phyloP scores from a whole-genome alignment of 1,140 invertebrate species.

The Drosophila nebulosa region DNA sequence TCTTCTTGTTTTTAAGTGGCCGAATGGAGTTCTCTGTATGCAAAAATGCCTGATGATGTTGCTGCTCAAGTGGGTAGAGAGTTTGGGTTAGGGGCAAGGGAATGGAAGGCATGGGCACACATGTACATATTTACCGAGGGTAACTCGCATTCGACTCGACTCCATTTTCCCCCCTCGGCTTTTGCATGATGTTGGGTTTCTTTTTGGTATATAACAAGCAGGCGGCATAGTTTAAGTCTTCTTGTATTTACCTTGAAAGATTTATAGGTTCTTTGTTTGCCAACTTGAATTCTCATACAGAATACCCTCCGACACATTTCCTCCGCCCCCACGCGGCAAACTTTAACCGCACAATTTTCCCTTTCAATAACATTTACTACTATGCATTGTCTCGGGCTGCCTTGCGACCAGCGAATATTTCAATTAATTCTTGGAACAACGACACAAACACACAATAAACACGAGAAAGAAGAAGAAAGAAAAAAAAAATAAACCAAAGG shows the following conservation, averaged over 20 bases:
- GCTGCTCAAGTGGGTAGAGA: too few species aligned
- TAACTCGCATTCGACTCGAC: neutral
- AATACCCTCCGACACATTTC: too few species aligned
- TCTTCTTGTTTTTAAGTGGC: conserved; percentile 67
- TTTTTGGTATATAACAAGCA: conserved; percentile 29
- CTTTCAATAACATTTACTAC: conserved; percentile 52
- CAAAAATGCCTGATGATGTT: conserved; percentile 5
- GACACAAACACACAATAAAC: conserved; percentile 21
- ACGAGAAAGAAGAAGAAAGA: neutral
- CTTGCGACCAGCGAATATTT: conserved; percentile 45
- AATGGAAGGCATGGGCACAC: neutral
- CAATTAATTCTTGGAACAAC: conserved; percentile 59
- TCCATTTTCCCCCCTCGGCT: too few species aligned
- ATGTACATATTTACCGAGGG: neutral
- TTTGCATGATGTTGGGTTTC: too few species aligned
- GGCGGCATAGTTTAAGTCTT: conserved; percentile 70
- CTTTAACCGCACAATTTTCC: conserved; percentile 55
- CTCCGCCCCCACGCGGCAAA: too few species aligned
- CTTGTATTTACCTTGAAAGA: conserved; percentile 37
- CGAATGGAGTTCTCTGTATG: conserved; percentile 7
- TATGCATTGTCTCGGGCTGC: conserved; percentile 3
- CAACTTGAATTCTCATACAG: conserved; percentile 32
- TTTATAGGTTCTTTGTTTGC: conserved; percentile 68
- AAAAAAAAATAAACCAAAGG: conserved; percentile 29
- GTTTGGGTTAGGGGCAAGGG: neutral